Base-by-base conservation (phyloP, 35 echinoderm and acorn worm species). In the Apostichopus parvimensis region DNA sequence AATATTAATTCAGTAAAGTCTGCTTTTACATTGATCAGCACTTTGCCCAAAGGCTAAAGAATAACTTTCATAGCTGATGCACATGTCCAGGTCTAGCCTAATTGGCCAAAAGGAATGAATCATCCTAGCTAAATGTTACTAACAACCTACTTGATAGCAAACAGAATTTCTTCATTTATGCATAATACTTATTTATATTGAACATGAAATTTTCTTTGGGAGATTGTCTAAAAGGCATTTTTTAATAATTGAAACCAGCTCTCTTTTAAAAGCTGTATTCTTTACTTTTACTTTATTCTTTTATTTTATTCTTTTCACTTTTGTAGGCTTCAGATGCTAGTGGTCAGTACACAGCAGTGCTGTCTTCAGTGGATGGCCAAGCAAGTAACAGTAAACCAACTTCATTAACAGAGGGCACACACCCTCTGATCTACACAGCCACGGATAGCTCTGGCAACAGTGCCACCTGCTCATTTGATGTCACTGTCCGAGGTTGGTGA, bases 391-490 rank as follows among this genome's bases (percentile, higher is more conserved):
- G 66, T 22, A 54, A 71, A 77, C 88, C 88, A 12, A 9, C 52
- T 25, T 77, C 28, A 10, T 57, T 83, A 73, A 17, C 26, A 1
- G 93, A 83, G 26, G 93, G 93, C 6, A 64, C 21, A 14, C 88
- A 94, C 58, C 9, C 87, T 64, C 34, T 94, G 58, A 22, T 25
- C 8, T 94, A 94, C 62, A 73, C 28, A 7, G 93, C 87, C 17
- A 79, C 9, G 11, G 93, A 94, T 53, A 90, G 87, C 34, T 80
- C 93, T 9, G 93, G 93, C 21, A 94, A 94, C 53, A 65, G 25
- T 82, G 93, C 87, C 5, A 20, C 87, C 20, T 94, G 93, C 60
- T 90, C 77, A 10, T 94, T 94, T 82, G 79, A 77, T 5, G 45
- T 94, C 25, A 77, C 23, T 9, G 77, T 94, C 6, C 24, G 57